Percentiles rank a stretch among this genome's conserved stretches.
Evolutionary conservation across 2,888 invertebrate genomes (phyloP).

Genomic region (Hyposoter dolosus): DNA sequence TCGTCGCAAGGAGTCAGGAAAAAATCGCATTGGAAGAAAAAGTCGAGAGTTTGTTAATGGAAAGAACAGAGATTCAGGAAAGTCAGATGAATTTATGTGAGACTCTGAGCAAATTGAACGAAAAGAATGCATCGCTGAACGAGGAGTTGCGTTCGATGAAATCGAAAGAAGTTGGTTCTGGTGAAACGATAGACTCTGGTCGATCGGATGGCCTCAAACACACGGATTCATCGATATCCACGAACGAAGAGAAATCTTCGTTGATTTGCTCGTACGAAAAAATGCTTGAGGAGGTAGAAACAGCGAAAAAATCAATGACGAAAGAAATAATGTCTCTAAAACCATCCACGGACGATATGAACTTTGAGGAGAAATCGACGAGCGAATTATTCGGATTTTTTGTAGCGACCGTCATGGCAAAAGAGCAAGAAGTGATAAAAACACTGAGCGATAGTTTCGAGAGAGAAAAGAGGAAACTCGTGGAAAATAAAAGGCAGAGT

Average conservation of each 20-base stretch:
- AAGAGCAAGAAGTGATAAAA: slow-evolving; percentile 79
- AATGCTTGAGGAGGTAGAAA: slow-evolving; percentile 79
- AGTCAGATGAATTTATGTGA: slow-evolving; percentile 39
- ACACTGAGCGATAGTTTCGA: slow-evolving; percentile 72
- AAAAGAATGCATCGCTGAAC: slow-evolving; percentile 58
- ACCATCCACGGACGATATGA: slow-evolving; percentile 44
- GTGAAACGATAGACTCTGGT: not conserved
- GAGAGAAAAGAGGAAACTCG: slow-evolving; percentile 72
- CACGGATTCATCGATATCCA: slow-evolving; percentile 24
- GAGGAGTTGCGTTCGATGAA: slow-evolving; percentile 63
- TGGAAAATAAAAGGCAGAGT: slow-evolving; percentile 77
- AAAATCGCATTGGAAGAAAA: slow-evolving; percentile 37
- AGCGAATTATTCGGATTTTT: slow-evolving; percentile 77
- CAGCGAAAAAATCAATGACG: slow-evolving; percentile 70
- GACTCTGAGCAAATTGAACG: slow-evolving; percentile 60
- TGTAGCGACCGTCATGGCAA: slow-evolving; percentile 77
- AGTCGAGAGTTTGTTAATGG: slow-evolving; percentile 10
- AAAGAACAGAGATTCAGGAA: slow-evolving; percentile 9
- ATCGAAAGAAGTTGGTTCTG: not conserved
- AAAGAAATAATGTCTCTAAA: slow-evolving; percentile 78
- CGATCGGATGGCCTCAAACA: slow-evolving; percentile 28
- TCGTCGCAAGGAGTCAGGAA: not conserved
- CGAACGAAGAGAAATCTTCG: slow-evolving; percentile 1
- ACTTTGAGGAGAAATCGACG: slow-evolving; percentile 69
- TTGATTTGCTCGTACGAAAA: slow-evolving; percentile 70